Percentiles rank a stretch among this genome's conserved stretches.
Conservation (phyloP, 1,140 invertebrate genomes). For the Orchestia grillus region DNA sequence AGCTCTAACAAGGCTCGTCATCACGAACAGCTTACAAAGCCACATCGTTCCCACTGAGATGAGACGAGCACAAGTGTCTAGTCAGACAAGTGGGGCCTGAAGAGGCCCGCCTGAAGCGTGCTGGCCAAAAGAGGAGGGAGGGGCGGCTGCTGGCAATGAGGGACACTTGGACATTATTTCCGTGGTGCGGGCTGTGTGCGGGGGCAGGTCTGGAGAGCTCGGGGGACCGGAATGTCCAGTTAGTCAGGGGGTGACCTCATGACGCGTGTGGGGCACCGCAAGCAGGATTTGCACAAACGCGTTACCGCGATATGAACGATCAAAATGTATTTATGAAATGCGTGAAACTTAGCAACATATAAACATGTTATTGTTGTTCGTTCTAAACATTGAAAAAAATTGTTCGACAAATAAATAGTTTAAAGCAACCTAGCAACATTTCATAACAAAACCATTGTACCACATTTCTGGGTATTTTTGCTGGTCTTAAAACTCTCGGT, state of each 20-base stretch:
- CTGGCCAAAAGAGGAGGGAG: not conserved
- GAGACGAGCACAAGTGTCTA: not conserved
- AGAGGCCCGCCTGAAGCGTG: not conserved
- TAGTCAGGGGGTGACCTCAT: not conserved
- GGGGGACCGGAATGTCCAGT: conserved; percentile 4
- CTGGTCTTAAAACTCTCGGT: too few species aligned
- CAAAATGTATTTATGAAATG: not conserved
- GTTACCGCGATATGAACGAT: not conserved
- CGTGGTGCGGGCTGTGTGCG: not conserved
- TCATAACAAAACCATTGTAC: too few species aligned
- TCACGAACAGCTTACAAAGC: too few species aligned
- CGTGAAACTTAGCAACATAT: not conserved
- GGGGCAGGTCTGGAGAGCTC: not conserved
- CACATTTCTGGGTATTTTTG: too few species aligned
- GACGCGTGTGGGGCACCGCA: not conserved
- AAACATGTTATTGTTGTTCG: not conserved
- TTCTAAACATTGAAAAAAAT: too few species aligned
- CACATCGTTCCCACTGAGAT: not conserved
- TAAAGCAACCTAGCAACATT: too few species aligned
- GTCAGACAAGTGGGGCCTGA: not conserved
- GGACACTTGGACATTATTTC: not conserved
- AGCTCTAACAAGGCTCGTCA: too few species aligned
- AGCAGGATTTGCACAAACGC: not conserved
- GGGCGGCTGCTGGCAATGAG: not conserved
- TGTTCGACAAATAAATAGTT: too few species aligned